Base-by-base conservation (phyloP, 2,797 vertebrate species). In the Sebastes miniatus region DNA sequence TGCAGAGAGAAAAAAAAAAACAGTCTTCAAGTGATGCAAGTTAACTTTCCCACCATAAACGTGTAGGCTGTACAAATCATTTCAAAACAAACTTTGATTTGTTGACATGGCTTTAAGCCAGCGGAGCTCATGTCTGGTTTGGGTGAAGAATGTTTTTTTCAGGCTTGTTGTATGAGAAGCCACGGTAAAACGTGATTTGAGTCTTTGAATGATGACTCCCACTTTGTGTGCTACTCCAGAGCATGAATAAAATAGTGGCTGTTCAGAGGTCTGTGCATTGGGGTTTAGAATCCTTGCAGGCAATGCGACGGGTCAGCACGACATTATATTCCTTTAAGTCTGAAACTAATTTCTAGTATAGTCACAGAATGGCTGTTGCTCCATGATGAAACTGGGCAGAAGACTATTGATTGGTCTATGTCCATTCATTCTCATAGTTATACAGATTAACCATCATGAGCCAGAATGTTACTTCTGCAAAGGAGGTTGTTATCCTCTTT, bases 61-160 rank as follows among this genome's bases (percentile, higher is more conserved):
- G 18, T 24, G 43, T 6, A 22, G 22, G 34, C 54, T 6, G 43
- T 12, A 58, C 6, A 31, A 77, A 79, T 68, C 3, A 65, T 77
- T 83, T 54, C 54, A 77, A 32, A 83, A 34, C 56, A 63, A 47
- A 63, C 52, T 85, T 82, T 89, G 67, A 70, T 85, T 83, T 77
- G 74, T 75, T 71, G 31, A 75, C 62, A 62, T 75, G 71, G 14
- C 63, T 80, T 25, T 27, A 71, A 79, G 58, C 36, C 58, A 71
- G 74, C 10, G 1, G 13, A 54, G 74, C 36, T 83, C 67, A 50
- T 57, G 11, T 80, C 4, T 43, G n/a, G 47, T 80, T 85, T 67
- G 18, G 10, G 4, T 13, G 4, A 54, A 71, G 27, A 68, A 25
- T 73, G 29, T 76, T 75, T 73, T 77, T 56, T 11, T 63, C 20